Evolutionary conservation across 92 coral and sea anemone species (phyloP), one percentile per base, ranked within the genome.

Genomic region (Muricea muricata): DNA sequence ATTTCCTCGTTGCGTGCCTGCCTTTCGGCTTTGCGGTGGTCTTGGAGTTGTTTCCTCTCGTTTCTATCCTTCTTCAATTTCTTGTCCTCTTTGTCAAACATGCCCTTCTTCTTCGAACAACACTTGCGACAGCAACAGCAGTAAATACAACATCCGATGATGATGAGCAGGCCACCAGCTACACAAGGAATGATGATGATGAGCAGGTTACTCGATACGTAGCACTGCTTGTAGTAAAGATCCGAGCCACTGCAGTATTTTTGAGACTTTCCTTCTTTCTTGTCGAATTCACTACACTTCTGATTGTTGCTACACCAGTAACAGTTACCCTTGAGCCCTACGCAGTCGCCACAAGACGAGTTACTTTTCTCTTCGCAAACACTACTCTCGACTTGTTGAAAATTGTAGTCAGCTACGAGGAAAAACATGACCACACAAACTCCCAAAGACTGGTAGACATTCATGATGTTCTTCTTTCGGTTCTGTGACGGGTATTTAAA

Each of bases 61-160:
- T 87, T 93, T 24, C 94, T 88, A 69, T 97, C 94, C 65, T 92
- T 88, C 89, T 92, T 94, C 66, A 97, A 12, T 89, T 97, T 97
- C 45, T 83, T 42, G 30, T 97, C 99, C 52, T 94, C 92, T 78
- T 97, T 97, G 31, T 94, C 98, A 66, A 90, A 89, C 63, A 95
- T 93, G 48, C 94, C 93, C 79, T 91, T 85, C 80, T 67, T 90
- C 87, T 92, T 91, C 37, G 90, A 86, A 15, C 87, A 87, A 76
- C 87, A 91, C 11, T 93, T 92, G 2, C 98, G 97, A 88, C 99
- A 97, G 75, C 99, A 97, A 76, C 98, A 97, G 77, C 99, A 97
- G 86, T 97, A 97, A 65, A 97, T 84, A 48, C 97, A 94, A 82
- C 98, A 94, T 15, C 99, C 93, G 23, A 94, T 57, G 60, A 94